These are phyloP conservation scores for Griposia aprilina DNA, from an alignment of 2,888 invertebrate genomes.

Conservation along the genomic window DNA sequence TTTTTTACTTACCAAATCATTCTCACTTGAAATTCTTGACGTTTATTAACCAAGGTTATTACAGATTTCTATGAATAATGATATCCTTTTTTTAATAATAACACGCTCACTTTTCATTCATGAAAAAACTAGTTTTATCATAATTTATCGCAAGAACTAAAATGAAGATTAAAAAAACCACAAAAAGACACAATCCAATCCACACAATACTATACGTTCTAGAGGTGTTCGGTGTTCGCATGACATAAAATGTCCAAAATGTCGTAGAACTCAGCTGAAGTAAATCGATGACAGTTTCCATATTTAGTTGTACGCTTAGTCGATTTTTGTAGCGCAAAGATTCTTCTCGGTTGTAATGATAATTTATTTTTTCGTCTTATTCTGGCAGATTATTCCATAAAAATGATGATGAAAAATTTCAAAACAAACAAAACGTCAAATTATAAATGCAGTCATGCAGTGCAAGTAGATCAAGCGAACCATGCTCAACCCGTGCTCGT, in stretches of 20 bases:
- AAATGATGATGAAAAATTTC: not conserved
- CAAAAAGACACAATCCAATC: constrained; percentile 59
- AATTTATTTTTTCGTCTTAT: not conserved
- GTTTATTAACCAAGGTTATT: constrained; percentile 75
- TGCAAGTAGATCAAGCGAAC: not conserved
- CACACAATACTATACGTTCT: constrained; percentile 51
- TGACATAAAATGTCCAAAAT: constrained; percentile 41
- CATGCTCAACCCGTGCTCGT: not conserved
- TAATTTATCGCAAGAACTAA: constrained; percentile 40
- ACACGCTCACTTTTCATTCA: constrained; percentile 50
- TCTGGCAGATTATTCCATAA: not conserved
- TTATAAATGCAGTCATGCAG: not conserved
- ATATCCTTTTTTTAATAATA: constrained; percentile 36
- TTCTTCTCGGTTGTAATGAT: not conserved
- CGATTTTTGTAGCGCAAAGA: constrained; percentile 12
- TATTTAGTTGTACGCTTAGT: constrained; percentile 7
- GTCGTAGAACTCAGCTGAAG: constrained; percentile 24
- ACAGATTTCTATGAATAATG: constrained; percentile 53
- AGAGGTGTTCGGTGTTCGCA: constrained; percentile 58
- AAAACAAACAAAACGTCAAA: not conserved
- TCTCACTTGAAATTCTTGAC: constrained; percentile 62
- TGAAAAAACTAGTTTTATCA: constrained; percentile 32
- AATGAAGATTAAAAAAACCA: constrained; percentile 52
- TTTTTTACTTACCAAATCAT: constrained; percentile 71
- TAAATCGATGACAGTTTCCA: constrained; percentile 21